These are phyloP conservation scores for Digitonthophagus gazella DNA, from an alignment of 2,888 invertebrate species.

Conservation along the genomic window DNA sequence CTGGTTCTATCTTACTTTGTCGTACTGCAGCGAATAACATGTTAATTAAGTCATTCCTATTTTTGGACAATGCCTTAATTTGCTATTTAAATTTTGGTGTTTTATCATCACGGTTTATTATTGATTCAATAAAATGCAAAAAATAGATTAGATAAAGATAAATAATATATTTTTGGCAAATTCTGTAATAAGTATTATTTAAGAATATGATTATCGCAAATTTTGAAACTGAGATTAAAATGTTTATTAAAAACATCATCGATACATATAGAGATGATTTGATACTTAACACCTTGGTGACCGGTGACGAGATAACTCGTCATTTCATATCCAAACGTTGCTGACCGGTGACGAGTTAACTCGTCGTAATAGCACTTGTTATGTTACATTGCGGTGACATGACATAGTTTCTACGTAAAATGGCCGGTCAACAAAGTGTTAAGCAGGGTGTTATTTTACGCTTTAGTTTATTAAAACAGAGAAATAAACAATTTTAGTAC, in stretches of 20 bases:
- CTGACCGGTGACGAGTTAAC: too few relatives aligned
- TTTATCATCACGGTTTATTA: neutral
- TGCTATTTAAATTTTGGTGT: neutral
- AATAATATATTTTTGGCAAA: neutral
- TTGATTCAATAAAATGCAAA: neutral
- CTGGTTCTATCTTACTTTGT: neutral
- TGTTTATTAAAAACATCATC: neutral
- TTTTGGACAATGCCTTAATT: neutral
- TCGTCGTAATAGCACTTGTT: too few relatives aligned
- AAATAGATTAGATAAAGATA: neutral
- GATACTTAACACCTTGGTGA: too few relatives aligned
- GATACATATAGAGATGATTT: neutral
- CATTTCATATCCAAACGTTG: too few relatives aligned
- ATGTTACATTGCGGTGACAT: too few relatives aligned
- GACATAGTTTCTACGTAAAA: too few relatives aligned
- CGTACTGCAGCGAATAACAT: neutral
- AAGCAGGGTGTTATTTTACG: too few relatives aligned
- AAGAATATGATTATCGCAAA: neutral
- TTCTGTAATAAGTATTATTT: neutral
- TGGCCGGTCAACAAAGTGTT: too few relatives aligned
- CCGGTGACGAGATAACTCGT: too few relatives aligned
- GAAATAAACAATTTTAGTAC: too few relatives aligned
- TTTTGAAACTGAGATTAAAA: neutral
- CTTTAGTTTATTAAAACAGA: too few relatives aligned
- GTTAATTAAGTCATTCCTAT: neutral